phyloP scores from a whole-genome alignment of 2,797 vertebrate species.

The Glyptemys insculpta region DNA sequence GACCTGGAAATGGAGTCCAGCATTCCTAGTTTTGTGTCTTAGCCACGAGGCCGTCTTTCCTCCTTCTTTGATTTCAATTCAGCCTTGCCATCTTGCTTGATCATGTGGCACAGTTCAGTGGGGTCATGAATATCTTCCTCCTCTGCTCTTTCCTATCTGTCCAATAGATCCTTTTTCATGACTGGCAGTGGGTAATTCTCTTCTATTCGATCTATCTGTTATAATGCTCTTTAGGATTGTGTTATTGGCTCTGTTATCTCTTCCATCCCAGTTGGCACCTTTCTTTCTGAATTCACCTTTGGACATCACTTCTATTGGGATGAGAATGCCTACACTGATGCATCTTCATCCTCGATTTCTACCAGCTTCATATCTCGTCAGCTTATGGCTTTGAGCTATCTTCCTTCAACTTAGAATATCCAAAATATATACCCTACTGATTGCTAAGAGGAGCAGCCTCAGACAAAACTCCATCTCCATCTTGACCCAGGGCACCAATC shows the following conservation, averaged over 20 bases:
- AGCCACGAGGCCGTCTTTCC: not conserved
- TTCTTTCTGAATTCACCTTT: constrained; percentile 7
- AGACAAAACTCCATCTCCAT: not conserved
- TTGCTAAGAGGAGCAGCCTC: not conserved
- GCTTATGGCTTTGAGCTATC: rapidly evolving
- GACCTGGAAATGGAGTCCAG: not conserved
- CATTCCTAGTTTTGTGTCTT: not conserved
- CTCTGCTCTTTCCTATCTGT: not conserved
- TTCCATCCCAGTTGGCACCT: not conserved
- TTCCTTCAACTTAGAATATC: not conserved
- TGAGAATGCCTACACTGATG: rapidly evolving
- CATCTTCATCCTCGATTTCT: not conserved
- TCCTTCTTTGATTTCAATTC: not conserved
- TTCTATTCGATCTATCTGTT: not conserved
- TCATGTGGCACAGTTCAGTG: not conserved
- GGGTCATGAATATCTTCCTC: not conserved
- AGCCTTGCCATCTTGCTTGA: not conserved
- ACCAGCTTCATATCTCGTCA: not conserved
- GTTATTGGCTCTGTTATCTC: not conserved
- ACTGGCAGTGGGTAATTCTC: not conserved
- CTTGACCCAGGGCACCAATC: not conserved
- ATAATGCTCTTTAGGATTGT: not conserved
- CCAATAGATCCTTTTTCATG: not conserved
- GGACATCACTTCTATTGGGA: not conserved
- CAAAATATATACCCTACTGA: not conserved